Percentiles rank a stretch among this genome's conserved stretches.
phyloP scores from a whole-genome alignment of 2,888 invertebrate genomes.

The Orthosia cruda region DNA sequence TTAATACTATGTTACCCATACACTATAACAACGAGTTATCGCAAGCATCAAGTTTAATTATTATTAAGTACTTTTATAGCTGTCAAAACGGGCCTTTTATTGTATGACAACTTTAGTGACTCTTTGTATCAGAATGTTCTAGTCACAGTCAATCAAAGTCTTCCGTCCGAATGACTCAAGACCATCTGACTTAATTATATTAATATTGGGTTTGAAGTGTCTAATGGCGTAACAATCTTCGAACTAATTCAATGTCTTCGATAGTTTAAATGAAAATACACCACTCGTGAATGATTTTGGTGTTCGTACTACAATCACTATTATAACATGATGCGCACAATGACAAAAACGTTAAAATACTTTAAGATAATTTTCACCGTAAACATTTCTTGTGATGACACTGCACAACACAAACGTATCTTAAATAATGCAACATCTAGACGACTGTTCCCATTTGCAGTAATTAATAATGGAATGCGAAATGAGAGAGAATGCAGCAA shows the following conservation, averaged over 20 bases:
- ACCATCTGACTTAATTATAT: slow-evolving; percentile 42
- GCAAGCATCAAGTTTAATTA: too few species aligned
- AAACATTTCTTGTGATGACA: too few species aligned
- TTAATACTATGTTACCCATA: too few species aligned
- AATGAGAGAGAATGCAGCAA: slow-evolving; percentile 14
- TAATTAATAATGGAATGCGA: slow-evolving; percentile 3
- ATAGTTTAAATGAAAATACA: not conserved
- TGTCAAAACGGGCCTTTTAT: too few species aligned
- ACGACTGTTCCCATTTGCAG: not conserved
- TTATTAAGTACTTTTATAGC: too few species aligned
- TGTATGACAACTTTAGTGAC: too few species aligned
- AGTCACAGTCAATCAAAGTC: not conserved
- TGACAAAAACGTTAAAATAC: too few species aligned
- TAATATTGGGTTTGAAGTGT: slow-evolving; percentile 14
- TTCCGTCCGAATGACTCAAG: slow-evolving; percentile 4
- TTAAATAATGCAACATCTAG: not conserved
- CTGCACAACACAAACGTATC: too few species aligned
- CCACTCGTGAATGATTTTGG: not conserved
- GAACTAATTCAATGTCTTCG: not conserved
- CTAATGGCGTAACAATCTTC: slow-evolving; percentile 27
- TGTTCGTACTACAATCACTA: too few species aligned
- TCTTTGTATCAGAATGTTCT: not conserved
- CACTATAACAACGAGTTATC: too few species aligned
- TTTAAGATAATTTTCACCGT: too few species aligned
- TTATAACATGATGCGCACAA: too few species aligned